Conservation (phyloP, 2,113 vertebrate genomes). For the Anguilla japonica region DNA sequence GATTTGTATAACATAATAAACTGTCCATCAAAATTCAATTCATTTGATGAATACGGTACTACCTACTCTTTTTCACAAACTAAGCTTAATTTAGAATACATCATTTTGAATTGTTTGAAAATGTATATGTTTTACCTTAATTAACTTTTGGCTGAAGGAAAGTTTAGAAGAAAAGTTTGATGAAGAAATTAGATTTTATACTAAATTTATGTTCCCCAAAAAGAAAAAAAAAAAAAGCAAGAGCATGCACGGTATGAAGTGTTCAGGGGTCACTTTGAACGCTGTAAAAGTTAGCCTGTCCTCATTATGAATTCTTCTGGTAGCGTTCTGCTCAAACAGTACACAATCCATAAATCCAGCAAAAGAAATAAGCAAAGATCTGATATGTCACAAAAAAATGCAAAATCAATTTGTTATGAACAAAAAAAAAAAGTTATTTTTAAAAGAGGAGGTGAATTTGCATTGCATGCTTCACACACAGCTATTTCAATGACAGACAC, state of each 20-base stretch:
- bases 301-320: neutral
- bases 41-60: too few relatives aligned
- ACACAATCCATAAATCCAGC: neutral
- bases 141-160: too few relatives aligned
- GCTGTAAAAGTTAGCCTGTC: neutral
- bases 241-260: neutral
- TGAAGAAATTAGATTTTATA: too few relatives aligned
- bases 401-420: conserved; percentile 7
- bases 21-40: too few relatives aligned
- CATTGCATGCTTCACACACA: conserved; percentile 21
- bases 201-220: too few relatives aligned
- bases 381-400: conserved; percentile 6
- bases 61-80: too few relatives aligned
- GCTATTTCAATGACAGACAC: neutral
- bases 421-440: conserved; percentile 11
- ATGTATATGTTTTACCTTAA: too few relatives aligned
- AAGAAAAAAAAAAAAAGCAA: too few relatives aligned
- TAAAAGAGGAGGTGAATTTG: neutral
- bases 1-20: too few relatives aligned
- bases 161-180: too few relatives aligned
- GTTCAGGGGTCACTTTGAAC: neutral
- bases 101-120: too few relatives aligned
- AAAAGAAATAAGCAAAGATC: neutral
- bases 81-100: too few relatives aligned
- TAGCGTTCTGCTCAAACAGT: neutral